A percentile compares a stretch with the other conserved stretches of the same genome.
Evolutionary conservation across 2,797 vertebrate genomes (phyloP).

Genomic region (Microhierax caerulescens): DNA sequence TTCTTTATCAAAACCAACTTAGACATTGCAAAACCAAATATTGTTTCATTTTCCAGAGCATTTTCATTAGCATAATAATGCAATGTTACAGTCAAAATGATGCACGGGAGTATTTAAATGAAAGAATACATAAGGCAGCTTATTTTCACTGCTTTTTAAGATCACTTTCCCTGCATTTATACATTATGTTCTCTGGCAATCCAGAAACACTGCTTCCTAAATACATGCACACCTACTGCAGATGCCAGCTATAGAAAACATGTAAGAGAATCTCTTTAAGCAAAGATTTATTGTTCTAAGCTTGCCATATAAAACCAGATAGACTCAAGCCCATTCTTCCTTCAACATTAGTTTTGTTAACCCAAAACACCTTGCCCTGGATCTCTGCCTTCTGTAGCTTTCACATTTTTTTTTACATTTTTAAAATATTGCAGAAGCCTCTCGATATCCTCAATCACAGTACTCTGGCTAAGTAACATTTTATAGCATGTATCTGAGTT

Average conservation of each 20-base stretch:
- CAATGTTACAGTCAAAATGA: neutral
- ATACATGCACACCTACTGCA: neutral
- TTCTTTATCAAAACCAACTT: neutral
- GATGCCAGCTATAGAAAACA: neutral
- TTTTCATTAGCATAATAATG: slow-evolving; percentile 4
- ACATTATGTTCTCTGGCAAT: neutral
- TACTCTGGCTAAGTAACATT: neutral
- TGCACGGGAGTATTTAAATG: neutral
- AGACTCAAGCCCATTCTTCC: neutral
- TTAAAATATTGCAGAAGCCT: neutral
- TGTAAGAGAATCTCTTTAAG: neutral
- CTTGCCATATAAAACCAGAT: neutral
- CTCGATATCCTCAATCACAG: neutral
- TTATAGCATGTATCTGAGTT: neutral
- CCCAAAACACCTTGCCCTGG: neutral
- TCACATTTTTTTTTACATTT: neutral
- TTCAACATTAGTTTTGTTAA: neutral
- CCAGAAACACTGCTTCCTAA: neutral
- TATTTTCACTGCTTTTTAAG: neutral
- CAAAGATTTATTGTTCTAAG: neutral
- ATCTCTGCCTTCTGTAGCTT: neutral
- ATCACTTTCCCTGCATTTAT: neutral
- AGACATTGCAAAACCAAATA: neutral
- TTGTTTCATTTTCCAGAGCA: neutral
- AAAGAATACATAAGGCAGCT: neutral